Evolutionary conservation across 2,888 invertebrate genomes (phyloP).

Genomic region (Ectemnius cavifrons): DNA sequence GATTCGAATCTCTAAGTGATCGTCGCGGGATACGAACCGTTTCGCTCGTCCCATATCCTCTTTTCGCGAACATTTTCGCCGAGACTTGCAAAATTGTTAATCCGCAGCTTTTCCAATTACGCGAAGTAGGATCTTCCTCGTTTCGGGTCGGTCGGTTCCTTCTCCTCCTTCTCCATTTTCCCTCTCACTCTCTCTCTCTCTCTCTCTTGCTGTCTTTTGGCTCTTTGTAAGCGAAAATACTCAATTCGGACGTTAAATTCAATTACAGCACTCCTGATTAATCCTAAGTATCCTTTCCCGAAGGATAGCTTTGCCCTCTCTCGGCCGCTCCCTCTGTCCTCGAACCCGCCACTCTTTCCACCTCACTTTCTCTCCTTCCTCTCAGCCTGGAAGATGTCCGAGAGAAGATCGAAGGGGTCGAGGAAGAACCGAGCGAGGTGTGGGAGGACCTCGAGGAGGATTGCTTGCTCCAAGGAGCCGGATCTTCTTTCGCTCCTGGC

Average conservation of each 20-base stretch:
- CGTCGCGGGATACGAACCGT: too few relatives aligned
- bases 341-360: neutral
- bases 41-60: conserved; percentile 50
- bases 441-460: neutral
- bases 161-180: conserved; percentile 10
- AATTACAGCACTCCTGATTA: conserved; percentile 75
- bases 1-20: too few relatives aligned
- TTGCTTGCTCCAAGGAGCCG: conserved; percentile 53
- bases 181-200: conserved; percentile 37
- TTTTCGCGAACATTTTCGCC: conserved; percentile 71
- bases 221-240: conserved; percentile 77
- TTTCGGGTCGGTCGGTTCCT: conserved; percentile 41
- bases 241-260: conserved; percentile 76
- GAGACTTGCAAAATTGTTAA: conserved; percentile 77
- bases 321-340: conserved; percentile 13
- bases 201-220: conserved; percentile 54
- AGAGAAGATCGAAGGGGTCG: too few relatives aligned
- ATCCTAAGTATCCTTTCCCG: conserved; percentile 71
- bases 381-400: too few relatives aligned
- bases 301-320: conserved; percentile 46
- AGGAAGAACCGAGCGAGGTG: too few relatives aligned
- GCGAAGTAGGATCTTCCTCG: conserved; percentile 50
- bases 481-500: conserved; percentile 54
- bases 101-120: conserved; percentile 76
- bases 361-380: too few relatives aligned